phyloP scores from a whole-genome alignment of 2,113 vertebrate genomes.

The Thalassoma bifasciatum region DNA sequence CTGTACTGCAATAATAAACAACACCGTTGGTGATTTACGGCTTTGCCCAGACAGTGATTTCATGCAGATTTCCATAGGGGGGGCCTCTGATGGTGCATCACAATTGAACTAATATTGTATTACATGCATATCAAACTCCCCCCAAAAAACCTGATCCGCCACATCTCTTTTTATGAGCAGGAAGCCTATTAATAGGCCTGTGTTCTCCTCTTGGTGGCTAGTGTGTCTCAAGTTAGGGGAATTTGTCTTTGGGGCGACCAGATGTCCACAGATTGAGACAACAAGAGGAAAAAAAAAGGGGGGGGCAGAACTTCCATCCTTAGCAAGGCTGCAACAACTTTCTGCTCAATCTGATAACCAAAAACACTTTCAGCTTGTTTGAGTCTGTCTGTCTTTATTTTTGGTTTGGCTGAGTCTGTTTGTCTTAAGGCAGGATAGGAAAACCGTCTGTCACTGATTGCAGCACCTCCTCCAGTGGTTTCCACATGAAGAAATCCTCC shows the following conservation, averaged over 20 bases:
- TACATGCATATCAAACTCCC: slow-evolving; percentile 85
- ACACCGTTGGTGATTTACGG: slow-evolving; percentile 81
- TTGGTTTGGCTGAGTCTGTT: slow-evolving; percentile 54
- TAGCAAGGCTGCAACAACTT: slow-evolving; percentile 24
- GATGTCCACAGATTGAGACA: slow-evolving; percentile 70
- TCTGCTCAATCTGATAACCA: slow-evolving; percentile 50
- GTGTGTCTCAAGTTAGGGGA: slow-evolving; percentile 77
- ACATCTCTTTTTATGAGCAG: slow-evolving; percentile 81
- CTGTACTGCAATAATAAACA: slow-evolving; percentile 80
- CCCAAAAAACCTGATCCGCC: slow-evolving; percentile 80
- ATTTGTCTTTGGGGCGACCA: slow-evolving; percentile 70
- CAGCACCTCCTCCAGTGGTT: slow-evolving; percentile 42
- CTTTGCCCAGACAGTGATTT: slow-evolving; percentile 86
- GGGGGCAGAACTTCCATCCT: slow-evolving; percentile 25
- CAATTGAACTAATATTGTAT: slow-evolving; percentile 86
- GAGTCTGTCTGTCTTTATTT: slow-evolving; percentile 38
- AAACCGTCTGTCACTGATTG: slow-evolving; percentile 57
- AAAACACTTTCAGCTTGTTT: slow-evolving; percentile 36
- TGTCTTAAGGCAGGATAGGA: slow-evolving; percentile 50
- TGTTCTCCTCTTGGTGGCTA: slow-evolving; percentile 79
- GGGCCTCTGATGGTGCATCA: slow-evolving; percentile 79
- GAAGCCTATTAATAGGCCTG: slow-evolving; percentile 83
- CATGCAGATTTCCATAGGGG: slow-evolving; percentile 84
- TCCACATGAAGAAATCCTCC: slow-evolving; percentile 31
- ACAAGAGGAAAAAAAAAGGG: slow-evolving; percentile 28